Base-by-base conservation (phyloP, 1,140 invertebrate species). In the Diabrotica undecimpunctata region DNA sequence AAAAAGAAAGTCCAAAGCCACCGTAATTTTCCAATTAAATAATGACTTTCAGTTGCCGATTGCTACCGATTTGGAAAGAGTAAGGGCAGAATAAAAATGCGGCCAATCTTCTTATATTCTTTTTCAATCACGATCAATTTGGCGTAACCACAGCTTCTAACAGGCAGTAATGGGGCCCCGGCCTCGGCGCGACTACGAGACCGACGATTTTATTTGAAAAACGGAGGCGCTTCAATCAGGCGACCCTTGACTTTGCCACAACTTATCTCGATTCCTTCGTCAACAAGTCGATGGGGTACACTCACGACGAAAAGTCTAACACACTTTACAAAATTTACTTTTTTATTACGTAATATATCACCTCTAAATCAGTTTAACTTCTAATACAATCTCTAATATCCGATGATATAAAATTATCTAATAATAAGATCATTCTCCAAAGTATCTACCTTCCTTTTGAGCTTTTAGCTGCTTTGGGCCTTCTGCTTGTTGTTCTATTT, bases 141-240 rank as follows among this genome's bases (percentile, higher is more conserved):
- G 68, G 55, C 66, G 63, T 76, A 76, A 76, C 74, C 74, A 74
- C 74, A 76, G 74, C 74, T 73, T 75, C 74, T 74, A 75, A 75
- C 74, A 74, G 72, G 72, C 71, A 60, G 66, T 76, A 76, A 76
- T 76, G 69, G 73, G 66, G 65, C 61, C 66, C 68, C 8, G n/a
- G 41, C 41, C n/a, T 59, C 69, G 69, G 72, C 73, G 72, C 68
- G 74, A 75, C 73, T 70, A 71, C 73, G 73, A 70, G 74, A 76
- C 74, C 72, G 73, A 75, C 72, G 73, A 75, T 76, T 76, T 76
- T 76, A 76, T 74, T 72, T 75, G 75, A 74, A 76, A 75, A 73
- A 46, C 41, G 41, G 41, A 46, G 41, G 41, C 75, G 74, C 69
- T 72, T 76, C 74, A 77, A 77, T 77, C 75, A 77, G 74, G 72